A percentile compares a stretch with the other conserved stretches of the same genome.
Evolutionary conservation across 2,888 invertebrate genomes (phyloP).

Genomic region (Lasioglossum calceatum): DNA sequence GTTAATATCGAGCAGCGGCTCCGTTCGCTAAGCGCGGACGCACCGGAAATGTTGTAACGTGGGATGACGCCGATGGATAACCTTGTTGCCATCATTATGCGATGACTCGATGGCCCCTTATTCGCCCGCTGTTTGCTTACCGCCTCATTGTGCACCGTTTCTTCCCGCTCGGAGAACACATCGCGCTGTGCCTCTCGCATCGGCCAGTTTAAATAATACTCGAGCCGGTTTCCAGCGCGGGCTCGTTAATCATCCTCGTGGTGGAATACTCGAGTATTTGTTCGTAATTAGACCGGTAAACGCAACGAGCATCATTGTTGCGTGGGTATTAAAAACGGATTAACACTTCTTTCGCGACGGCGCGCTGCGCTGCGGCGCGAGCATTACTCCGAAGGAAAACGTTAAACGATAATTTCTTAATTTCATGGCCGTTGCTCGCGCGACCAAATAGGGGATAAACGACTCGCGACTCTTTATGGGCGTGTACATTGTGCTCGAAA

Average conservation of each 20-base stretch:
- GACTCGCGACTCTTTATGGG: background rate
- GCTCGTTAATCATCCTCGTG: constrained; percentile 41
- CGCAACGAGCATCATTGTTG: constrained; percentile 1
- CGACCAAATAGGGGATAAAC: constrained; percentile 14
- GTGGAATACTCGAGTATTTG: constrained; percentile 38
- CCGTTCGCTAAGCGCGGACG: constrained; percentile 16
- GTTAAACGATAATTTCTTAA: constrained; percentile 1
- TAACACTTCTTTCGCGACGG: constrained; percentile 5
- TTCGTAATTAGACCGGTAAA: constrained; percentile 39
- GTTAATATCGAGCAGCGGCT: constrained; percentile 49
- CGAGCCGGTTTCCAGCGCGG: background rate
- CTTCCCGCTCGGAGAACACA: constrained; percentile 5
- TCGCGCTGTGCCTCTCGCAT: constrained; percentile 15
- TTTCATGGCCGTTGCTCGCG: background rate
- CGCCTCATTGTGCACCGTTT: constrained; percentile 43
- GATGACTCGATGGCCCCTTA: constrained; percentile 46
- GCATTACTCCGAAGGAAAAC: background rate
- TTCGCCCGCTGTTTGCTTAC: constrained; percentile 46
- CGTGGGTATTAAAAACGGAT: constrained; percentile 13
- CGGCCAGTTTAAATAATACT: constrained; percentile 48
- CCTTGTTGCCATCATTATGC: constrained; percentile 63
- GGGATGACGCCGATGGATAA: constrained; percentile 62
- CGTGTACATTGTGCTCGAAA: constrained; percentile 2
- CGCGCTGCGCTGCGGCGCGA: background rate
- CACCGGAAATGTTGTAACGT: constrained; percentile 66